These are phyloP conservation scores for Philopedon plagiatum DNA, from an alignment of 2,888 invertebrate genomes.

Conservation along the genomic window DNA sequence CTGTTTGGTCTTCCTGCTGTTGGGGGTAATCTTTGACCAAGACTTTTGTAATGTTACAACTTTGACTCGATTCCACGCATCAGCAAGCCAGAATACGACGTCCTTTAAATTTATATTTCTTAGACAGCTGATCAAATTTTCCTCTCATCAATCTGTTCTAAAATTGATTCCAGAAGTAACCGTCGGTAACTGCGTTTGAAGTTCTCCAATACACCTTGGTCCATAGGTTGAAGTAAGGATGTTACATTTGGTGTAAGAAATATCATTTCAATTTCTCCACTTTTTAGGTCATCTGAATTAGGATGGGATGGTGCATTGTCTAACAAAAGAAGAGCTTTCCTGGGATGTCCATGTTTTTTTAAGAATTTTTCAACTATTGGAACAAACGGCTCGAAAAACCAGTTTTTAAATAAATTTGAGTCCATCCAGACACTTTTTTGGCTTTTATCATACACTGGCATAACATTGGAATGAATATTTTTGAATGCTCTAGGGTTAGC, in stretches of 20 bases:
- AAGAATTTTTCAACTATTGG: not conserved
- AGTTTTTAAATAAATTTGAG: too few species aligned
- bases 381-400: too few species aligned
- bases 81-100: not conserved
- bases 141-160: not conserved
- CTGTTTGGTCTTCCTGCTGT: not conserved
- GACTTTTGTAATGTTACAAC: not conserved
- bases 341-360: conserved; percentile 8
- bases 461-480: not conserved
- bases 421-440: too few species aligned
- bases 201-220: not conserved
- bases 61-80: not conserved
- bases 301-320: conserved; percentile 21
- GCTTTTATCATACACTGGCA: not conserved
- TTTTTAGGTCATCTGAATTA: conserved; percentile 6
- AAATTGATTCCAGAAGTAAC: not conserved
- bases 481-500: too few species aligned
- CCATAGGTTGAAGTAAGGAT: conserved; percentile 5
- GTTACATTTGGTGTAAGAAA: conserved; percentile 21
- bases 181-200: not conserved
- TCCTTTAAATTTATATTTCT: conserved; percentile 1
- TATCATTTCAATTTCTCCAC: conserved; percentile 8
- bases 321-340: conserved; percentile 17
- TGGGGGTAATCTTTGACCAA: not conserved
- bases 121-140: not conserved